Evolutionary conservation across 2,797 vertebrate genomes (phyloP), one percentile per base, ranked within the genome.

Genomic region (Petrocephalus sullivani): DNA sequence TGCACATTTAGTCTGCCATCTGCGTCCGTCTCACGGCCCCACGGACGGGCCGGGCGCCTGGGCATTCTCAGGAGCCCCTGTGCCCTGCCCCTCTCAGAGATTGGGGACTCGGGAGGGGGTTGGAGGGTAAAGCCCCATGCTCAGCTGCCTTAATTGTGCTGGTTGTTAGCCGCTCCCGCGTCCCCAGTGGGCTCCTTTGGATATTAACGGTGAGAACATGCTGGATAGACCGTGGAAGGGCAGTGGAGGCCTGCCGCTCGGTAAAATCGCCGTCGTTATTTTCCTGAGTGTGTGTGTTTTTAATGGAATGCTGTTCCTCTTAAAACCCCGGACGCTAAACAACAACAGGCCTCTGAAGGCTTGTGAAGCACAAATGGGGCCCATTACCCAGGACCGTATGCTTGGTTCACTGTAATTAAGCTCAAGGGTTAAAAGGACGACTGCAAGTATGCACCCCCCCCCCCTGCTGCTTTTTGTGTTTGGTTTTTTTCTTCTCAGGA

Each of bases 21-120:
- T 98, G 97, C 96, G 96, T 98, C 96, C 96, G 97, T 96, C 97
- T 95, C 94, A 95, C 97, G 96, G 97, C 96, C 96, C 95, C 95
- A 93, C 94, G 95, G 96, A 93, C 96, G 94, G 33, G 56, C 33
- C 56, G 2, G 49, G 7, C 56, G 21, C 84, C 14, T 16, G 33
- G 49, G 21, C 33, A 33, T 86, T 46, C 54, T 41, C 7, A n/a
- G 56, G 2, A 7, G 7, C 54, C 56, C 84, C 84, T 33, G 33
- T 41, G 16, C 84, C 84, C 23, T 19, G 84, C 28, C 37, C 23
- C 54, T 58, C 84, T 28, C 54, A 58, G 84, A 14, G 54, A 23
- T 28, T 8, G 16, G 21, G 54, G n/a, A 58, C 53, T 37, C 10
- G 49, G 49, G 46, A 23, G 81, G n/a, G 21, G 81, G 49, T n/a